These are phyloP conservation scores for Chloroceryle aenea DNA, from an alignment of 2,113 vertebrate genomes.

Conservation along the genomic window DNA sequence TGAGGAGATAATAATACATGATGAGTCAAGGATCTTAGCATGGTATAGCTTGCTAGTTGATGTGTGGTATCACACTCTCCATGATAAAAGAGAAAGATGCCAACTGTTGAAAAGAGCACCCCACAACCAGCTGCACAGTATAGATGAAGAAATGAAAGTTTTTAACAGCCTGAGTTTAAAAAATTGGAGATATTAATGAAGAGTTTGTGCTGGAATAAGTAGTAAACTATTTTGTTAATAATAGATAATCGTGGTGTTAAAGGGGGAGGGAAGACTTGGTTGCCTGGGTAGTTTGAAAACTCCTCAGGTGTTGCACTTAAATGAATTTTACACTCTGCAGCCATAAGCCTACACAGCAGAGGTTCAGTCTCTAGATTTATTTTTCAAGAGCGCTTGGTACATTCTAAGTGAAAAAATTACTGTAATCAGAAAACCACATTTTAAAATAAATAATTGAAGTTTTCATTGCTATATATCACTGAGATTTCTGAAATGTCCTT, in stretches of 20 bases:
- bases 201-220: conserved; percentile 49
- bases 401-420: conserved; percentile 70
- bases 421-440: conserved; percentile 67
- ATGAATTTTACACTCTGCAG: conserved; percentile 61
- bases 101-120: conserved; percentile 12
- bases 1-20: neutral
- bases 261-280: conserved; percentile 33
- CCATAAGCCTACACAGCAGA: conserved; percentile 52
- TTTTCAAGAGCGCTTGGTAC: conserved; percentile 68
- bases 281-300: conserved; percentile 57
- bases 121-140: neutral
- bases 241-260: conserved; percentile 46
- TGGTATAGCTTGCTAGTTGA: neutral
- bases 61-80: neutral
- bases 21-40: neutral
- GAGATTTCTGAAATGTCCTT: conserved; percentile 67
- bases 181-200: conserved; percentile 53
- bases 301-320: conserved; percentile 73
- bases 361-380: conserved; percentile 50
- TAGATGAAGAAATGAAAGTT: neutral
- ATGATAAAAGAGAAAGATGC: neutral
- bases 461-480: conserved; percentile 65
- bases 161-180: conserved; percentile 45
- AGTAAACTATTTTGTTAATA: conserved; percentile 61
- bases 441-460: conserved; percentile 75